These are phyloP conservation scores for Siniperca scherzeri DNA, from an alignment of 2,797 vertebrate genomes.

Conservation along the genomic window DNA sequence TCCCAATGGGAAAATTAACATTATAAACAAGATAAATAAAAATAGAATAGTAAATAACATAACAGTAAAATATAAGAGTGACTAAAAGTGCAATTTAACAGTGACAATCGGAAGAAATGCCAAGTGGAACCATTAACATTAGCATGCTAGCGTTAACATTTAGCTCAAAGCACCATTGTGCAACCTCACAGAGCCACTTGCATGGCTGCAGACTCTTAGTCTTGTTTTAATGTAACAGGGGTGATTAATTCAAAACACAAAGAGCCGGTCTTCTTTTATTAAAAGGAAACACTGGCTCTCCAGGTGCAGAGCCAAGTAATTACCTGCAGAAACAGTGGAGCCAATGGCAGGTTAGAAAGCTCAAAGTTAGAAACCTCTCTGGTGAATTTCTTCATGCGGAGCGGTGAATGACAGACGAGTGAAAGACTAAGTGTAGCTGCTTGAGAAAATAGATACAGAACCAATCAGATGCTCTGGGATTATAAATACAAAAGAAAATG, in stretches of 20 bases:
- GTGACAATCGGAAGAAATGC: neutral
- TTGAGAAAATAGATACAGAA: constrained; percentile 28
- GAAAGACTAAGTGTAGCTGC: constrained; percentile 30
- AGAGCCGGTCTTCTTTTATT: constrained; percentile 36
- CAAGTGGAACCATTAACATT: neutral
- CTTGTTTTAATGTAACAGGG: constrained; percentile 35
- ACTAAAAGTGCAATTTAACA: neutral
- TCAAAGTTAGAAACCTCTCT: constrained; percentile 10
- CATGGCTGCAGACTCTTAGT: neutral
- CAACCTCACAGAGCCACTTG: neutral
- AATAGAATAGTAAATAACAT: neutral
- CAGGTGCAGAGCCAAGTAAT: constrained; percentile 51
- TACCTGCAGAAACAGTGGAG: constrained; percentile 48
- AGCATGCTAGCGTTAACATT: neutral
- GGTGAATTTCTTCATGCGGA: constrained; percentile 20
- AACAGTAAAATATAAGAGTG: neutral
- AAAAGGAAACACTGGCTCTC: constrained; percentile 43
- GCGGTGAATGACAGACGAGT: constrained; percentile 14
- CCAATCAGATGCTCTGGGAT: constrained; percentile 34
- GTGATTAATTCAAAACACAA: constrained; percentile 60
- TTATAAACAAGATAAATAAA: neutral
- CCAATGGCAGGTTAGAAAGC: constrained; percentile 15
- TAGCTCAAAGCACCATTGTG: neutral
- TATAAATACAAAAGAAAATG: constrained; percentile 17
- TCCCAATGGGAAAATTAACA: neutral